Evolutionary conservation across 2,888 invertebrate genomes (phyloP).

Genomic region (Cantharis nigra): DNA sequence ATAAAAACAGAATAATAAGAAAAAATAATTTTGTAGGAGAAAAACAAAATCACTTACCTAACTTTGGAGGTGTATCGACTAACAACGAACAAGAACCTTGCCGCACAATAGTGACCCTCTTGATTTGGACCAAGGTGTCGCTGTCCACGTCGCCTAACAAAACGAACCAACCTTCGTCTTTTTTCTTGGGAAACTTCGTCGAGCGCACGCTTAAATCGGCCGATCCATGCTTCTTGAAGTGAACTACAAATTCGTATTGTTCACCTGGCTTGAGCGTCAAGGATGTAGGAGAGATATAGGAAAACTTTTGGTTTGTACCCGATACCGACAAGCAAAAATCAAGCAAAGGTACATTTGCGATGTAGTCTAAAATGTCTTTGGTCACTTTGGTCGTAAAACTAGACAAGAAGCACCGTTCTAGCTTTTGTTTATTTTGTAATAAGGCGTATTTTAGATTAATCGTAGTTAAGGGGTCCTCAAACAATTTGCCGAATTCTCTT

Average conservation of each 20-base stretch:
- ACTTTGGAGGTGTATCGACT: constrained; percentile 57
- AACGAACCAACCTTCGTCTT: constrained; percentile 95
- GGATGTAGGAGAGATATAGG: constrained; percentile 17
- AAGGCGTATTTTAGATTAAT: constrained; percentile 65
- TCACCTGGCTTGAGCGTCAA: constrained; percentile 57
- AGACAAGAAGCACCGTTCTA: constrained; percentile 34
- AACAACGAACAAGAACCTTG: constrained; percentile 58
- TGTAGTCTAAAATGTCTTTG: constrained; percentile 41
- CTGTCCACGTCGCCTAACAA: constrained; percentile 75
- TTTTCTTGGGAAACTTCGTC: constrained; percentile 87
- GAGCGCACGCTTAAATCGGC: constrained; percentile 66
- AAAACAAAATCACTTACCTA: constrained; percentile 28
- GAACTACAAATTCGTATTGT: constrained; percentile 43
- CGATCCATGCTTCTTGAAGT: constrained; percentile 45
- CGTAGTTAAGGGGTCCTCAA: background rate
- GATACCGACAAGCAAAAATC: constrained; percentile 35
- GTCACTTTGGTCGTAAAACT: constrained; percentile 39
- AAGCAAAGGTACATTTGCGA: constrained; percentile 48
- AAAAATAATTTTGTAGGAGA: background rate
- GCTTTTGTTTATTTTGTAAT: constrained; percentile 60
- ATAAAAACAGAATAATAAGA: constrained; percentile 41
- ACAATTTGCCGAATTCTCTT: constrained; percentile 50
- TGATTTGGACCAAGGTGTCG: constrained; percentile 80
- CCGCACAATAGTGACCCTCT: constrained; percentile 67
- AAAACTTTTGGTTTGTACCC: constrained; percentile 13